phyloP scores from a whole-genome alignment of 2,113 vertebrate species.

The Eulemur rufifrons region DNA sequence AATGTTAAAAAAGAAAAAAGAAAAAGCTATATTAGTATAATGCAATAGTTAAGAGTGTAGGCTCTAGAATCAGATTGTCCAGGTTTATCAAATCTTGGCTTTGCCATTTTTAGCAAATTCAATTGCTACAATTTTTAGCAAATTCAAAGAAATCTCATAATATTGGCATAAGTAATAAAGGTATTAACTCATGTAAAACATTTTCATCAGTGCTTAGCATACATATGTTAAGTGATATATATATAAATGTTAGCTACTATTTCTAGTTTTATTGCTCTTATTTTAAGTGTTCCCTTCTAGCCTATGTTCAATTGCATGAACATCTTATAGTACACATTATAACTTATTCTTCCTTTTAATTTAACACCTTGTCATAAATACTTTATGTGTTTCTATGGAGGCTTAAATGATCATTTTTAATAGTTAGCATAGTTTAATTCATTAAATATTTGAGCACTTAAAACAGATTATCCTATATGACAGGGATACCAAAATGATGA shows the following conservation, averaged over 20 bases:
- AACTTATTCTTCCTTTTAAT: neutral
- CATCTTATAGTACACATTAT: neutral
- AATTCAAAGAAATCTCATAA: neutral
- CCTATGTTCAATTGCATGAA: neutral
- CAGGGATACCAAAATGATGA: neutral
- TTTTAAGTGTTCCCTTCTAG: neutral
- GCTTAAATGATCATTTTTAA: neutral
- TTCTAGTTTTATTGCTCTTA: constrained; percentile 10
- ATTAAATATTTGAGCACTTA: constrained; percentile 3
- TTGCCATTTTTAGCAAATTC: neutral
- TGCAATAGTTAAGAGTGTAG: neutral
- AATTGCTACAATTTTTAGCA: neutral
- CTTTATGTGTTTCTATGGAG: neutral
- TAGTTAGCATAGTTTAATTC: neutral
- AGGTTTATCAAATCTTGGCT: neutral
- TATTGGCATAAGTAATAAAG: neutral
- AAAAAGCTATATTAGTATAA: neutral
- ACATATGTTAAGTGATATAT: neutral
- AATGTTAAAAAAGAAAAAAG: neutral
- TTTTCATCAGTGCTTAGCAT: neutral
- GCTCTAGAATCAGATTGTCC: neutral
- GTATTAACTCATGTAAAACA: neutral
- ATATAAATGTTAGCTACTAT: neutral
- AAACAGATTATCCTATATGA: neutral
- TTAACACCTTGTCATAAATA: neutral